Evolutionary conservation across 2,113 vertebrate species (phyloP).

Genomic region (Quiscalus mexicanus): DNA sequence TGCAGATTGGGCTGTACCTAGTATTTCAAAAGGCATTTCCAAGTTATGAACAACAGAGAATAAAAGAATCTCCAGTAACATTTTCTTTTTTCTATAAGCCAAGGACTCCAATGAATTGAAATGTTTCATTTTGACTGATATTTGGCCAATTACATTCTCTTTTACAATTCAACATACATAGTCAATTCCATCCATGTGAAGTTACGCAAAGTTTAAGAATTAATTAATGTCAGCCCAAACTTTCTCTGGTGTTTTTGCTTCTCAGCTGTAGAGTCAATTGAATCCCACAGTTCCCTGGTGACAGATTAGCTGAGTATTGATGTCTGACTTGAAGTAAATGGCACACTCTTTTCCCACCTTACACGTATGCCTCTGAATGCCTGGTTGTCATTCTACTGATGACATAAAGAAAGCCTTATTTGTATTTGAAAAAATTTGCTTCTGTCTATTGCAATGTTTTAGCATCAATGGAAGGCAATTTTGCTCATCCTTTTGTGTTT

Average conservation of each 20-base stretch:
- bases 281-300: not conserved
- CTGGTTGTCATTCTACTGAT: not conserved
- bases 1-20: not conserved
- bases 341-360: not conserved
- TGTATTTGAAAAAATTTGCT: not conserved
- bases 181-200: not conserved
- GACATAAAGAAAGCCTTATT: not conserved
- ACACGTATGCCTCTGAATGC: accelerated
- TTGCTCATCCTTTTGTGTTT: not conserved
- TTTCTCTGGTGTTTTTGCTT: not conserved
- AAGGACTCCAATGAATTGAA: not conserved
- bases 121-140: not conserved
- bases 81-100: not conserved
- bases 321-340: not conserved
- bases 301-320: not conserved
- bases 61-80: not conserved
- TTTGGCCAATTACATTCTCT: not conserved
- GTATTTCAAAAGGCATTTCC: not conserved
- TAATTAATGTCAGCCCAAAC: not conserved
- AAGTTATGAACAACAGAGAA: not conserved
- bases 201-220: not conserved
- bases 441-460: not conserved
- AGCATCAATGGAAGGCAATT: not conserved
- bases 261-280: not conserved
- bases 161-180: not conserved